phyloP scores from a whole-genome alignment of 1,140 invertebrate genomes.

The Arion vulgaris region DNA sequence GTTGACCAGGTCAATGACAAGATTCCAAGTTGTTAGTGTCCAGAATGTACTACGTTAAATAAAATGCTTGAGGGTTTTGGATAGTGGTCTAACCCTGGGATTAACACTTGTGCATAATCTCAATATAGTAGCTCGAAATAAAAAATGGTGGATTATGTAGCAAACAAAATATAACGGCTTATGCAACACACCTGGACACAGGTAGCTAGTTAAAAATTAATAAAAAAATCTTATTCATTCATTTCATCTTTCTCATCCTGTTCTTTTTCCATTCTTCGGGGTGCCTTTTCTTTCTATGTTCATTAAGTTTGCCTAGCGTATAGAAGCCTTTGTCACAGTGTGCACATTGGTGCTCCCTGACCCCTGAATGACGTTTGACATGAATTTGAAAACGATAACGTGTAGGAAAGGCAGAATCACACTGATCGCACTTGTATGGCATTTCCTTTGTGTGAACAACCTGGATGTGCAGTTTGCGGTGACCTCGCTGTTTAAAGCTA shows the following conservation, averaged over 20 bases:
- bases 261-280: conserved; percentile 29
- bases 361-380: conserved; percentile 40
- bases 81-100: too few species aligned
- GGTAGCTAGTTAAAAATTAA: too few species aligned
- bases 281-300: conserved; percentile 43
- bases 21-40: too few species aligned
- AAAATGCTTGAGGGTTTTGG: too few species aligned
- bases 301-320: conserved; percentile 45
- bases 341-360: conserved; percentile 39
- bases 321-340: conserved; percentile 42
- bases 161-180: too few species aligned
- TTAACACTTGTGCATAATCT: too few species aligned
- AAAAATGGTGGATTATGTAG: too few species aligned
- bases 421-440: conserved; percentile 43
- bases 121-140: too few species aligned
- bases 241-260: background rate
- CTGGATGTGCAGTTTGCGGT: conserved; percentile 48
- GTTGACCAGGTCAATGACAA: too few species aligned
- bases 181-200: too few species aligned
- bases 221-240: too few species aligned
- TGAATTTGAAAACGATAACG: conserved; percentile 47
- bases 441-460: conserved; percentile 46
- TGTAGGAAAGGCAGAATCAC: conserved; percentile 41
- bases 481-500: conserved; percentile 46
- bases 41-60: too few species aligned